Base-by-base conservation (phyloP, 2,113 vertebrate genomes). In the Thamnaconus septentrionalis region DNA sequence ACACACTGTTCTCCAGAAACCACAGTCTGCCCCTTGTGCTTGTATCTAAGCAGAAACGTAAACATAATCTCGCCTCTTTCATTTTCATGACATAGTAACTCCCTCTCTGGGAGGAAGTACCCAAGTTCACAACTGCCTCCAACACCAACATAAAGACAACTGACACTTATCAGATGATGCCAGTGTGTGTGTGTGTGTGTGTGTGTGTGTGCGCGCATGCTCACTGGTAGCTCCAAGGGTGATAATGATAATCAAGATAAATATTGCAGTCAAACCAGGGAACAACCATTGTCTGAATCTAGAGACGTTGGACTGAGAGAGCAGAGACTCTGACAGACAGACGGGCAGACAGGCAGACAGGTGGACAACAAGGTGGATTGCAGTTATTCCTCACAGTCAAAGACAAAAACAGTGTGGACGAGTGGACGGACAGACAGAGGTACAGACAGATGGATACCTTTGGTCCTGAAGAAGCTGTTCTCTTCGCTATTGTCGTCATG, bases 171-270 rank as follows among this genome's bases (percentile, higher is more conserved):
- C 11, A 10, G 11, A 8, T 48, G 47, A 48, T 9, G 12, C 40
- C 7, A 53, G 31, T 41, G 43, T 40, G 11, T 41, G 53, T 64
- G 55, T 64, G 56, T 54, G 55, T 48, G 61, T 49, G 47, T 62
- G 45, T 56, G 45, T 48, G 50, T 61, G 57, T 67, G 59, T 62
- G 49, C 49, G 53, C 39, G 12, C 1, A 10, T 0, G 3, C 81
- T 84, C 71, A 85, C 83, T 81, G 68, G 12, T 83, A 10, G 84
- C 71, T 71, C 84, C 87, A 3, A 92, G 40, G 1, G 75, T 75
- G 3, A 92, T 86, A 61, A 90, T 84, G 56, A 92, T 64, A 3
- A 83, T 4, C 11, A 92, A 47, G 7, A 90, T 12, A 1, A 87
- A 4, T 1, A 75, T 8, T 0, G 71, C 43, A 0, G 71, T 75